Conservation (phyloP, 2,113 vertebrate species). For the Pyrgilauda ruficollis region DNA sequence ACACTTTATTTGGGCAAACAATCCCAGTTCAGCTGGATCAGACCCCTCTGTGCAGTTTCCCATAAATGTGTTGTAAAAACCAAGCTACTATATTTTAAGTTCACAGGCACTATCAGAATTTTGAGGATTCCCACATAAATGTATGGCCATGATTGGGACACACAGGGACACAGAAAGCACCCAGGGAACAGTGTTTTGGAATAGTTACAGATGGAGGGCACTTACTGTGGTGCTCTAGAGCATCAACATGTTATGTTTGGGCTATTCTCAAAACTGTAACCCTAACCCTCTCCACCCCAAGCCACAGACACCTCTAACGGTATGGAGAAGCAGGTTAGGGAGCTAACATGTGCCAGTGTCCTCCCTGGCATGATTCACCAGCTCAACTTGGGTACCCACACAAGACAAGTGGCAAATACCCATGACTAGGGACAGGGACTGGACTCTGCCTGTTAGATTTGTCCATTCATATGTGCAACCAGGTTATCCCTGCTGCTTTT, state of each 20-base stretch:
- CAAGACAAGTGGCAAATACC: neutral
- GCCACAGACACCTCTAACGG: neutral
- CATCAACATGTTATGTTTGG: neutral
- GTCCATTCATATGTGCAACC: neutral
- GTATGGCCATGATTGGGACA: neutral
- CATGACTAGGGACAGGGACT: fast-evolving
- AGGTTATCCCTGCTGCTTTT: neutral
- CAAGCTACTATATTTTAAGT: neutral
- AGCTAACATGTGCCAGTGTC: neutral
- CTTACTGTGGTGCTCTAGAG: neutral
- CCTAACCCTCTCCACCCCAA: neutral
- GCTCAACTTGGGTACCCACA: neutral
- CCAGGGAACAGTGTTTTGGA: neutral
- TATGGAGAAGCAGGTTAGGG: neutral
- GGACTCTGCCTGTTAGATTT: neutral
- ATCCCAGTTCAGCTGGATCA: neutral
- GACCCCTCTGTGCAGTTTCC: neutral
- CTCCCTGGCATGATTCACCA: fast-evolving
- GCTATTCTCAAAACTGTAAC: neutral
- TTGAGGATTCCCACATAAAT: neutral
- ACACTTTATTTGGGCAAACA: neutral
- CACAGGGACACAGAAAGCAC: neutral
- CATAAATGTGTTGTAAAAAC: neutral
- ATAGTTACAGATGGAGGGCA: neutral
- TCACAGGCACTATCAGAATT: neutral